Conservation (phyloP, 2,888 invertebrate species). For the Frankliniella fusca region DNA sequence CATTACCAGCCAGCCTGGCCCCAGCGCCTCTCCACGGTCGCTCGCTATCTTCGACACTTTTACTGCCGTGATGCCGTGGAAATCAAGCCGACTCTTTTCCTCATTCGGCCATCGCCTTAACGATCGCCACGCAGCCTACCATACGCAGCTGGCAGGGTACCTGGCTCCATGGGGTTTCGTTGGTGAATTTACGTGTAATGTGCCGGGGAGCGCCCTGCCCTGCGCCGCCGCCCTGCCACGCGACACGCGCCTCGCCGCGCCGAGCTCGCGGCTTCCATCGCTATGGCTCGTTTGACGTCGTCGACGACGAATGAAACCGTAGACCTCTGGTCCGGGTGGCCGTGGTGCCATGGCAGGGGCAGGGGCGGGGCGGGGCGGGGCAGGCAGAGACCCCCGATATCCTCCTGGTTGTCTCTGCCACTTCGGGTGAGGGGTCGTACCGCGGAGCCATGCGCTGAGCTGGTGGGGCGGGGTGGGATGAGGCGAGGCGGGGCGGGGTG, state of each 20-base stretch:
- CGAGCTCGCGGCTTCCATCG: not conserved
- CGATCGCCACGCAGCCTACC: not conserved
- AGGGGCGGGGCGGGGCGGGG: not conserved
- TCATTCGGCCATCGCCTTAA: not conserved
- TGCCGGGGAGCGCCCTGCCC: not conserved
- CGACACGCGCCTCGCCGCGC: not conserved
- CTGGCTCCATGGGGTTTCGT: not conserved
- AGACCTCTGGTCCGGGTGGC: not conserved
- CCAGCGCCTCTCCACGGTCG: not conserved
- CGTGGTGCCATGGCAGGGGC: not conserved
- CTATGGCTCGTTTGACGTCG: not conserved
- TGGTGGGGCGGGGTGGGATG: too few species aligned
- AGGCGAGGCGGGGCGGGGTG: not conserved
- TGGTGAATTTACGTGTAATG: not conserved
- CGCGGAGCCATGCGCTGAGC: too few species aligned
- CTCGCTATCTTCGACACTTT: not conserved
- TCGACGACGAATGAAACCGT: not conserved
- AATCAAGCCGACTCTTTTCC: not conserved
- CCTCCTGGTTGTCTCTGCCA: too few species aligned
- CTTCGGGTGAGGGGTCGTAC: too few species aligned
- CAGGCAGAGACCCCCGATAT: too few species aligned
- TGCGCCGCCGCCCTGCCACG: not conserved
- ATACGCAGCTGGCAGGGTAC: not conserved
- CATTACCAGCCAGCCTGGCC: not conserved
- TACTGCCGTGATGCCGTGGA: not conserved